Evolutionary conservation across 1,140 invertebrate genomes (phyloP).

Genomic region (Heliconius hewitsoni): DNA sequence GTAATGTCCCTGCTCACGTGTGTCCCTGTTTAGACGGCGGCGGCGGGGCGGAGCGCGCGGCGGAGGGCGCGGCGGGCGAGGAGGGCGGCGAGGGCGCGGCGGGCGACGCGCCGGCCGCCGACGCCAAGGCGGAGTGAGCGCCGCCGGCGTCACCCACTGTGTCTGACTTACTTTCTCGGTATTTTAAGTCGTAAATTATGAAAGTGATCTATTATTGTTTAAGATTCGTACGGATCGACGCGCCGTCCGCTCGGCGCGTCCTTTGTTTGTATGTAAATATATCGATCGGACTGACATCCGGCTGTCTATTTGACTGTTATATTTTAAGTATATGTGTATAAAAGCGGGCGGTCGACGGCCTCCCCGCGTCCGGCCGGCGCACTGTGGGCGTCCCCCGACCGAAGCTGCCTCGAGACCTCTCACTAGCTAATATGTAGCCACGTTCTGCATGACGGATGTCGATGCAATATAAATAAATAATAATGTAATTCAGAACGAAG

Average conservation of each 20-base stretch:
- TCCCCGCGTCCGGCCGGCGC: conserved; percentile 50
- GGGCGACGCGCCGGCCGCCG: conserved; percentile 54
- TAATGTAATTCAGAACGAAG: conserved; percentile 71
- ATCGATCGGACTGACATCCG: conserved; percentile 69
- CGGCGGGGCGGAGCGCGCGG: conserved; percentile 48
- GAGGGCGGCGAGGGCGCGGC: conserved; percentile 48
- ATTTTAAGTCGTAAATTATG: conserved; percentile 78
- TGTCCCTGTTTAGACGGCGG: conserved; percentile 48
- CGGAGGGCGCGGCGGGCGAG: conserved; percentile 48
- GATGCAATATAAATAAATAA: conserved; percentile 76
- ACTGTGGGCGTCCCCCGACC: conserved; percentile 56
- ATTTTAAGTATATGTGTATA: conserved; percentile 73
- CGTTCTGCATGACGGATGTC: conserved; percentile 70
- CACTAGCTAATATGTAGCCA: conserved; percentile 78
- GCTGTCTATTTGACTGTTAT: conserved; percentile 77
- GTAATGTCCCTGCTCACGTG: neutral
- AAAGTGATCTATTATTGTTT: conserved; percentile 74
- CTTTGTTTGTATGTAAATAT: conserved; percentile 75
- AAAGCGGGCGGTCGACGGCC: conserved; percentile 63
- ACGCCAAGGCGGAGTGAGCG: conserved; percentile 63
- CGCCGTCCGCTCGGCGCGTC: conserved; percentile 38
- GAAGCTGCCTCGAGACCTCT: conserved; percentile 74
- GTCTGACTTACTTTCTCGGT: conserved; percentile 65
- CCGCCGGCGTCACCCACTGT: conserved; percentile 26
- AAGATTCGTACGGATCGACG: conserved; percentile 55